A percentile compares a stretch with the other conserved stretches of the same genome.
These are phyloP conservation scores for Columba janthina DNA, from an alignment of 2,113 vertebrate genomes.

Conservation along the genomic window DNA sequence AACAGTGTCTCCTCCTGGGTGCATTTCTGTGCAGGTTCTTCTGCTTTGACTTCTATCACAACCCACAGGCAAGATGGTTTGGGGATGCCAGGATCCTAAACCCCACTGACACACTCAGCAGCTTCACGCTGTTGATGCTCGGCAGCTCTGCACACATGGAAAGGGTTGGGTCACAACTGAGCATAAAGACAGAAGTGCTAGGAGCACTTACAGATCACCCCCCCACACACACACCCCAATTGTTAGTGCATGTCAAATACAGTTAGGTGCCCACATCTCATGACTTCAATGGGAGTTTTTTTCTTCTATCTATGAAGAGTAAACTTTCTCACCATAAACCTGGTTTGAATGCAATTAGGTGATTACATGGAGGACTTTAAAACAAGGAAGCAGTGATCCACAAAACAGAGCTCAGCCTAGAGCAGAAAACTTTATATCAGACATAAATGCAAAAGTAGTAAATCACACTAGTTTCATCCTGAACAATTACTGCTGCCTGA, in stretches of 20 bases:
- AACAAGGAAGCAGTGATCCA: neutral
- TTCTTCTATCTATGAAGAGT: neutral
- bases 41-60: neutral
- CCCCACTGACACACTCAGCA: fast-evolving
- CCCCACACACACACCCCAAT: fast-evolving
- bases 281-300: fast-evolving
- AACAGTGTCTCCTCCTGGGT: neutral
- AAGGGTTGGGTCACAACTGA: neutral
- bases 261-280: neutral
- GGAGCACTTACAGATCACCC: neutral
- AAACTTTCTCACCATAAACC: neutral
- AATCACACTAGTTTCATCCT: neutral
- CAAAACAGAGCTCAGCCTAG: neutral
- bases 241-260: neutral
- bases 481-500: neutral
- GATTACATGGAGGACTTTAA: neutral
- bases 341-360: neutral
- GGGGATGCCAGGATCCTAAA: neutral
- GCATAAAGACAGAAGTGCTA: neutral
- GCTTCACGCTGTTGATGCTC: neutral
- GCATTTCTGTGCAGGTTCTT: fast-evolving
- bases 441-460: neutral
- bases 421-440: neutral
- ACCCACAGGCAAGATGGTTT: neutral
- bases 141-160: neutral